Base-by-base conservation (phyloP, 2,113 vertebrate genomes). In the Alligator sinensis region DNA sequence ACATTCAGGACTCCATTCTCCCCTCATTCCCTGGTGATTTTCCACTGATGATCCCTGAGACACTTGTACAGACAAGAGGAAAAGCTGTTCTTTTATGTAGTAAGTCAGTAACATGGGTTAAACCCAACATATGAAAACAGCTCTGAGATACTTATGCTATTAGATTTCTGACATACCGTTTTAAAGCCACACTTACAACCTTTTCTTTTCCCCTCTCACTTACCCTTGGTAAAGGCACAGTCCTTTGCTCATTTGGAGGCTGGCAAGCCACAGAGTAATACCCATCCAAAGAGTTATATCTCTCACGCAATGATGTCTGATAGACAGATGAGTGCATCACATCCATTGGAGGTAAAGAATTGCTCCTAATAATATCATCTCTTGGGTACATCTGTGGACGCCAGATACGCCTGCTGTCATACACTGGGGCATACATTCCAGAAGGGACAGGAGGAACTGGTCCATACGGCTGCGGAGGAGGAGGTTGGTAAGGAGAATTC, bases 331-430 rank as follows among this genome's bases (percentile, higher is more conserved):
- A 99, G 91, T 99, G 99, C 97, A 99, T 97, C 93, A 99, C 98
- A 93, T 99, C 99, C 98, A 98, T 98, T 82, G 98, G 99, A 97
- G 99, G 99, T 96, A 99, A 98, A 27, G 99, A 99, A 97, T 99
- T 99, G 96, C 99, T 99, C 97, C 99, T 98, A 86, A 98, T 98
- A 87, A 99, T 98, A 55, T 99, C 99, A 92, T 99, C 99, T 86
- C 99, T 97, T 96, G 99, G 99, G 97, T 99, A 99, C 97, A 99
- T 98, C 98, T 99, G 98, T 16, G 99, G 99, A 92, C 99, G 98
- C 99, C 99, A 99, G 90, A 99, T 98, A 95, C 99, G 98, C 96
- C 99, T 98, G 98, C 99, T 99, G 98, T 99, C 99, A 1, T 99
- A 99, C 57, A 99, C 98, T 1, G 99, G 99, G 80, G 99, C 98